These are phyloP conservation scores for Dermochelys coriacea DNA, from an alignment of 2,797 vertebrate species.

Conservation along the genomic window DNA sequence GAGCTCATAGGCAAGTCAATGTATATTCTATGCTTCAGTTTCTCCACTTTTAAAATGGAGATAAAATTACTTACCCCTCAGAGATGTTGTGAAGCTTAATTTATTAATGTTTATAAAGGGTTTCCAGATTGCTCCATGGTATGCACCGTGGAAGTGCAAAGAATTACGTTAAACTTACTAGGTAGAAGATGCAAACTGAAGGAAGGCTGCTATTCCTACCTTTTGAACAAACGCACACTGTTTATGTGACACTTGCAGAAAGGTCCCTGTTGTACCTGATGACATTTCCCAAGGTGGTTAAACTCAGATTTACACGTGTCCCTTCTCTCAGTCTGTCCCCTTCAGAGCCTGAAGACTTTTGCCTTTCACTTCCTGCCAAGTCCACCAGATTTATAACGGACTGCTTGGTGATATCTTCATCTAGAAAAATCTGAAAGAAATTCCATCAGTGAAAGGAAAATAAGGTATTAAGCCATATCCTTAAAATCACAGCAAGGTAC, in stretches of 20 bases:
- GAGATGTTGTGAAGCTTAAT: background rate
- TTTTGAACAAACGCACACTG: background rate
- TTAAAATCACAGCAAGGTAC: background rate
- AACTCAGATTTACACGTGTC: constrained; percentile 90
- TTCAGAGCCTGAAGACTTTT: constrained; percentile 88
- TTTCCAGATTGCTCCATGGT: background rate
- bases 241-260: too few relatives aligned
- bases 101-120: background rate
- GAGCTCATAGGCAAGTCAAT: background rate
- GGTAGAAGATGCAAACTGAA: background rate
- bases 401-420: constrained; percentile 88
- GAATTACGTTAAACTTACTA: background rate
- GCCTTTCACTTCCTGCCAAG: constrained; percentile 90
- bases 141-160: background rate
- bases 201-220: background rate
- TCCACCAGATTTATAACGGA: constrained; percentile 91
- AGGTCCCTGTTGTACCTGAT: constrained; percentile 83
- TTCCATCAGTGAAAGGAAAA: background rate
- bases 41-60: background rate
- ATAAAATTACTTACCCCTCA: background rate
- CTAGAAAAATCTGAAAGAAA: constrained; percentile 85
- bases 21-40: background rate
- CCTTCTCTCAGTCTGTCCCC: constrained; percentile 90
- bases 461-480: background rate
- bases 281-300: constrained; percentile 91